Conservation (phyloP, 2,113 vertebrate species). For the Anguilla rostrata region DNA sequence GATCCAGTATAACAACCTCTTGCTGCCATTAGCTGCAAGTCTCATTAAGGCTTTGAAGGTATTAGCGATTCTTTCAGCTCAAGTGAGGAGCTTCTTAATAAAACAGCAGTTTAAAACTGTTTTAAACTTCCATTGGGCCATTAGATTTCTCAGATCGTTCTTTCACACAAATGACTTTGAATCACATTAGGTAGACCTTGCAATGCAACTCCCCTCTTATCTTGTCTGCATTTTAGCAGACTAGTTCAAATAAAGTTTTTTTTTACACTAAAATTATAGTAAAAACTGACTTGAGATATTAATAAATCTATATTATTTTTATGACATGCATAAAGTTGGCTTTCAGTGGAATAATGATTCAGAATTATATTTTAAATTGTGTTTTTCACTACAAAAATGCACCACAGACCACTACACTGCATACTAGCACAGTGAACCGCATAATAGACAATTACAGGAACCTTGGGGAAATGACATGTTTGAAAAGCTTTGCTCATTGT, state of each 20-base stretch:
- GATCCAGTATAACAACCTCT: slow-evolving; percentile 17
- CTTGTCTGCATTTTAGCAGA: slow-evolving; percentile 13
- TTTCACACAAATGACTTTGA: slow-evolving; percentile 31
- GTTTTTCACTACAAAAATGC: background rate
- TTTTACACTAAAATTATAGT: background rate
- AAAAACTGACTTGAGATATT: background rate
- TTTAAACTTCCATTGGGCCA: slow-evolving; percentile 32
- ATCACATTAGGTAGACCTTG: slow-evolving; percentile 39
- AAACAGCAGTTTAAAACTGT: slow-evolving; percentile 30
- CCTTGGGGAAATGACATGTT: background rate
- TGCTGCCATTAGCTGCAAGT: slow-evolving; percentile 22
- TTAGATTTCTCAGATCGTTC: slow-evolving; percentile 32
- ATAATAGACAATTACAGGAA: background rate
- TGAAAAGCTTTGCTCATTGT: slow-evolving; percentile 36
- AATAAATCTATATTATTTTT: background rate
- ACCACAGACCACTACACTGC: background rate
- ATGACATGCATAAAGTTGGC: background rate
- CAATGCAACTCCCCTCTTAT: slow-evolving; percentile 30
- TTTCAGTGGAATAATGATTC: background rate
- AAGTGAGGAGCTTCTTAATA: slow-evolving; percentile 34
- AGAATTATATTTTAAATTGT: background rate
- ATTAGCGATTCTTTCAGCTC: slow-evolving; percentile 22
- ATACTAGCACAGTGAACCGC: background rate
- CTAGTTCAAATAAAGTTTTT: background rate
- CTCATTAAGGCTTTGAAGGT: slow-evolving; percentile 27